These are phyloP conservation scores for Acrossocheilus wenchowensis DNA, from an alignment of 2,797 vertebrate species.

Conservation along the genomic window DNA sequence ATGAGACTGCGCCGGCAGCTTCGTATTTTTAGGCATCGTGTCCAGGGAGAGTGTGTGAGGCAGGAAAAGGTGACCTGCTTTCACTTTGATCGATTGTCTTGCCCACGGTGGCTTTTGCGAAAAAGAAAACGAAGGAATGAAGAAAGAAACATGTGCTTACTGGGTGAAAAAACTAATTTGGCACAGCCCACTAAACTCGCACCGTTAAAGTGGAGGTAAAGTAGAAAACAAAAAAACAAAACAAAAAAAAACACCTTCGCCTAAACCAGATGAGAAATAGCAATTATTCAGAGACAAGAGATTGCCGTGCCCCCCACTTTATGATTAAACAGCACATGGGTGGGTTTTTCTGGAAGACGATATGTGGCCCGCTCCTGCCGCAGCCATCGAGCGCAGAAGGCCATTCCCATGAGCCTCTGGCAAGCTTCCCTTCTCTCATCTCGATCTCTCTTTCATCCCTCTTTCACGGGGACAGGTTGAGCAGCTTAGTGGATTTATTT, in stretches of 20 bases:
- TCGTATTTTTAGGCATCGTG: constrained; percentile 78
- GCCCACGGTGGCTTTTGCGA: constrained; percentile 61
- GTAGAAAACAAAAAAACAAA: background rate
- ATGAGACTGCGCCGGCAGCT: constrained; percentile 71
- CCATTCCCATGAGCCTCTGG: constrained; percentile 1
- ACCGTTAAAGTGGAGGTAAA: constrained; percentile 58
- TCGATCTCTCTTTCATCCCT: constrained; percentile 24
- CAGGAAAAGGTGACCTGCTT: constrained; percentile 80
- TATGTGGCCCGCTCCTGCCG: constrained; percentile 30
- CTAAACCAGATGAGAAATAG: background rate
- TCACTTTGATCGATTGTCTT: constrained; percentile 70
- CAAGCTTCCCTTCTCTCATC: constrained; percentile 19
- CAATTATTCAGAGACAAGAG: background rate
- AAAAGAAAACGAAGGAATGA: constrained; percentile 27
- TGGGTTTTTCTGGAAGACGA: constrained; percentile 30
- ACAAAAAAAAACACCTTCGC: background rate
- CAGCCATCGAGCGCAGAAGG: constrained; percentile 1
- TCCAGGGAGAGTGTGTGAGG: constrained; percentile 65
- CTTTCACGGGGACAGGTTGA: constrained; percentile 82
- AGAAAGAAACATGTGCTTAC: constrained; percentile 51
- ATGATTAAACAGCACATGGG: background rate
- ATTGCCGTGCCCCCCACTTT: constrained; percentile 1
- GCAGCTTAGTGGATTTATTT: constrained; percentile 94
- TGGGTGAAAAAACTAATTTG: constrained; percentile 67
- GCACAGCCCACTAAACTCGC: constrained; percentile 68